Percentiles rank a stretch among this genome's conserved stretches.
These are phyloP conservation scores for Epicauta chinensis DNA, from an alignment of 1,140 invertebrate species.

Conservation along the genomic window DNA sequence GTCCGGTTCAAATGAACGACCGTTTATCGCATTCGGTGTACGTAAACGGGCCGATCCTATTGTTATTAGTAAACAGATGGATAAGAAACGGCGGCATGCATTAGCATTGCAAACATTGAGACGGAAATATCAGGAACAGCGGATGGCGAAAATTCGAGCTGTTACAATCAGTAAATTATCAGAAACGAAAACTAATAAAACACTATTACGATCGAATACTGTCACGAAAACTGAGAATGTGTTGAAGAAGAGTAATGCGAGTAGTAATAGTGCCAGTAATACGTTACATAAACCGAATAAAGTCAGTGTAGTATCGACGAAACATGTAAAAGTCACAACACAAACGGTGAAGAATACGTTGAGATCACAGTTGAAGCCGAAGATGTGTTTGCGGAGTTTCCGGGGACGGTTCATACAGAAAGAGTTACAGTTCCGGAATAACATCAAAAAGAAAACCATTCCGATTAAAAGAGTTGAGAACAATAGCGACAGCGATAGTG, in stretches of 20 bases:
- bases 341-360: constrained; percentile 32
- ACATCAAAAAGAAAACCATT: constrained; percentile 11
- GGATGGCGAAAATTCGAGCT: constrained; percentile 49
- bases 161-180: constrained; percentile 41
- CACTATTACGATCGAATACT: constrained; percentile 34
- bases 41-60: constrained; percentile 48
- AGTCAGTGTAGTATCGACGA: constrained; percentile 28
- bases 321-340: constrained; percentile 37
- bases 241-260: constrained; percentile 30
- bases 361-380: constrained; percentile 31
- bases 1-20: constrained; percentile 32
- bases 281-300: background rate
- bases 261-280: constrained; percentile 34
- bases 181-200: constrained; percentile 41
- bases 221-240: constrained; percentile 35
- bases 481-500: constrained; percentile 12
- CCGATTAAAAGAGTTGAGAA: constrained; percentile 7
- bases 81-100: constrained; percentile 41
- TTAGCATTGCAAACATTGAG: constrained; percentile 54
- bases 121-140: constrained; percentile 60
- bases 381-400: constrained; percentile 41
- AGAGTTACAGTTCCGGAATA: constrained; percentile 30
- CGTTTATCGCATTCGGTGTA: constrained; percentile 49
- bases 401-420: constrained; percentile 38
- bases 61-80: constrained; percentile 42